Conservation (phyloP, 2,113 vertebrate genomes). For the Crotophaga sulcirostris region DNA sequence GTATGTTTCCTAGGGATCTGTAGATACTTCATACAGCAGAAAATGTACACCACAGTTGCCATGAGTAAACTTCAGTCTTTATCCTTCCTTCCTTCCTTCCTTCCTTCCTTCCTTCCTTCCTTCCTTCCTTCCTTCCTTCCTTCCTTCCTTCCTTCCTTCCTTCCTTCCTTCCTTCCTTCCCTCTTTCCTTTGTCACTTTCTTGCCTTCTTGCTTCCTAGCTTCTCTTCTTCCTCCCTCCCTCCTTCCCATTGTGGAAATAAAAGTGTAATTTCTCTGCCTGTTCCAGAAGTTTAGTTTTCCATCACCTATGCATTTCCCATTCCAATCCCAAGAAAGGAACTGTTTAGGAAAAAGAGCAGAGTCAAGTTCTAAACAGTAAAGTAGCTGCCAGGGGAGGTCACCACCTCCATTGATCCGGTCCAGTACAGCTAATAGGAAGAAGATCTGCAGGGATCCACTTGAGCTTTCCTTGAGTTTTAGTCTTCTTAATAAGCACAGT, state of each 20-base stretch:
- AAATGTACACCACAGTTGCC: not conserved
- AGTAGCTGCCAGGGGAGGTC: not conserved
- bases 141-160: not conserved
- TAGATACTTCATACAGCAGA: not conserved
- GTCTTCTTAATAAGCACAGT: not conserved
- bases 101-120: not conserved
- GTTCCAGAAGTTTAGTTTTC: not conserved
- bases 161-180: not conserved
- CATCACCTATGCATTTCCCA: not conserved
- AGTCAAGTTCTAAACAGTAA: not conserved
- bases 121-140: not conserved
- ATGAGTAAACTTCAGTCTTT: not conserved
- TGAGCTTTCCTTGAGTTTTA: not conserved
- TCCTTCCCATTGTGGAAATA: too few relatives aligned
- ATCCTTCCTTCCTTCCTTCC: not conserved
- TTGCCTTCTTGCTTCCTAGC: accelerated
- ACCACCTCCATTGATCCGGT: not conserved
- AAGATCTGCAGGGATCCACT: not conserved
- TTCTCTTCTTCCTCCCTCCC: too few relatives aligned
- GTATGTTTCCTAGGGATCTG: not conserved
- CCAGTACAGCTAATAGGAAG: not conserved
- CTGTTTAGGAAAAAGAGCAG: not conserved
- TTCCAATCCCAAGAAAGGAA: not conserved
- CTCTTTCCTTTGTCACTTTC: accelerated
- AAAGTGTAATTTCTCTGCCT: not conserved